Evolutionary conservation across 2,113 vertebrate species (phyloP).

Genomic region (Erinaceus europaeus): DNA sequence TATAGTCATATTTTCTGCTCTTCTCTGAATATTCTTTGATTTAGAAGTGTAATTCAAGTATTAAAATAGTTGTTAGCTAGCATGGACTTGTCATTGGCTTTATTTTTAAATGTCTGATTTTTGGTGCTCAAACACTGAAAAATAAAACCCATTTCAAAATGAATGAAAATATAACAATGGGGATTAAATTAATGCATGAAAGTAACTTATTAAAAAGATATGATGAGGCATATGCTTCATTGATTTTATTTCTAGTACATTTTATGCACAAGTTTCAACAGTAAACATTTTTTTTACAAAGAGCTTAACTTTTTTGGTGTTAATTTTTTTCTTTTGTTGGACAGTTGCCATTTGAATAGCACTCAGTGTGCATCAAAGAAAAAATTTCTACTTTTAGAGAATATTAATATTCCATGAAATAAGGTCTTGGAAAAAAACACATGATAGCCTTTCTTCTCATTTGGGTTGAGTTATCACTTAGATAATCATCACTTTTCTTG

Average conservation of each 20-base stretch:
- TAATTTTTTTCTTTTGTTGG: slow-evolving; percentile 16
- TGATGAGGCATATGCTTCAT: slow-evolving; percentile 29
- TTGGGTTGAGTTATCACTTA: slow-evolving; percentile 23
- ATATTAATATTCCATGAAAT: slow-evolving; percentile 55
- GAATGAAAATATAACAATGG: slow-evolving; percentile 11
- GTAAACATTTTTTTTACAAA: slow-evolving; percentile 52
- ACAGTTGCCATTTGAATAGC: slow-evolving; percentile 24
- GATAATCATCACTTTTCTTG: slow-evolving; percentile 12
- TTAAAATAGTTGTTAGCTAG: not conserved
- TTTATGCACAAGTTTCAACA: slow-evolving; percentile 34
- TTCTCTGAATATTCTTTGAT: not conserved
- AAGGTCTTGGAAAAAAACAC: slow-evolving; percentile 27
- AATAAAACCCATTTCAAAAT: not conserved
- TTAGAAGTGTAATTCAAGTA: not conserved
- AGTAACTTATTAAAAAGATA: slow-evolving; percentile 44
- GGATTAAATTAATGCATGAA: slow-evolving; percentile 46
- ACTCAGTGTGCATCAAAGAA: slow-evolving; percentile 26
- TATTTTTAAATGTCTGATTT: slow-evolving; percentile 5
- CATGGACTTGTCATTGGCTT: not conserved
- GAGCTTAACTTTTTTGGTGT: slow-evolving; percentile 30
- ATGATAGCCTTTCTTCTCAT: not conserved
- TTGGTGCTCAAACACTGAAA: not conserved
- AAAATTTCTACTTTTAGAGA: slow-evolving; percentile 35
- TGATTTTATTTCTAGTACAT: slow-evolving; percentile 51
- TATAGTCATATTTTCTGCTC: slow-evolving; percentile 32